Evolutionary conservation across 2,113 vertebrate species (phyloP).

Genomic region (Pachyramphus minor): DNA sequence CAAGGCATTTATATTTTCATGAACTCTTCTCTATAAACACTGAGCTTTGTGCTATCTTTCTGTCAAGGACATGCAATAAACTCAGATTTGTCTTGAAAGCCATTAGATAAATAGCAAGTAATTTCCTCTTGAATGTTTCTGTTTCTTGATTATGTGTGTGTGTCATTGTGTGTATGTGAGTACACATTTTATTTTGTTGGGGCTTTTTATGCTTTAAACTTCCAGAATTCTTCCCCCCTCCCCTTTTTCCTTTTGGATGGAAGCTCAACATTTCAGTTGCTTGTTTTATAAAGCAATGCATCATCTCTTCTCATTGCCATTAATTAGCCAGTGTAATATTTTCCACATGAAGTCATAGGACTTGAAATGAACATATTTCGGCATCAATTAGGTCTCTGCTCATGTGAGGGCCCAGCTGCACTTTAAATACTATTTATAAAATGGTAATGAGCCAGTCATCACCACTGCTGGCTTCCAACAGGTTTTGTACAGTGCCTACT

Average conservation of each 20-base stretch:
- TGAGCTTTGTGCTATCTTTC: background rate
- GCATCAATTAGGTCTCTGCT: constrained; percentile 66
- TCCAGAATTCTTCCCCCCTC: background rate
- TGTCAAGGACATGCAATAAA: constrained; percentile 18
- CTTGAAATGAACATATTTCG: constrained; percentile 66
- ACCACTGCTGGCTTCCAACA: constrained; percentile 38
- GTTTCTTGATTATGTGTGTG: constrained; percentile 21
- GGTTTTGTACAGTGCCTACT: constrained; percentile 48
- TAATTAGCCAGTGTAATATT: constrained; percentile 68
- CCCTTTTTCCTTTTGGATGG: constrained; percentile 20
- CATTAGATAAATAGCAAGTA: background rate
- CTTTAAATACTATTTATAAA: constrained; percentile 56
- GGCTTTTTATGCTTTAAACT: background rate
- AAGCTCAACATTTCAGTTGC: constrained; percentile 40
- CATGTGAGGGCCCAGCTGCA: constrained; percentile 68
- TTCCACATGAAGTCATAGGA: constrained; percentile 71
- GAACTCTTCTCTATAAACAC: background rate
- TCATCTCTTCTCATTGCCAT: constrained; percentile 60
- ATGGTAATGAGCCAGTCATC: constrained; percentile 57
- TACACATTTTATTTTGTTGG: constrained; percentile 4
- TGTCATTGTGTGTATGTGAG: background rate
- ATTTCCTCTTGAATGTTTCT: constrained; percentile 35
- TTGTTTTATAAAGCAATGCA: constrained; percentile 63
- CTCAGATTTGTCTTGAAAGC: background rate
- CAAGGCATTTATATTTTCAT: background rate